Conservation (phyloP, 2,888 invertebrate genomes). For the Epicampocera succincta region DNA sequence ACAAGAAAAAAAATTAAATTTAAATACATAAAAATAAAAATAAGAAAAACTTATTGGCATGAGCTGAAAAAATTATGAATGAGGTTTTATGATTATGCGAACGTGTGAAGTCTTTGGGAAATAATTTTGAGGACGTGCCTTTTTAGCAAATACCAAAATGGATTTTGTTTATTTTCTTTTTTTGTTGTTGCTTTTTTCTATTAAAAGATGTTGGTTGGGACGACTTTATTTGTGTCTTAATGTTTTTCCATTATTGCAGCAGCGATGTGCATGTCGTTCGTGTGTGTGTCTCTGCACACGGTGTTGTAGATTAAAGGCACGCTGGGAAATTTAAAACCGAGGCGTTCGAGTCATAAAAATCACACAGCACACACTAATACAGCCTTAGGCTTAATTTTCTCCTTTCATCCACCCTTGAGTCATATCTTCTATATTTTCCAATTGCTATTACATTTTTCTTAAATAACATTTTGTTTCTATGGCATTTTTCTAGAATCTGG, state of each 20-base stretch:
- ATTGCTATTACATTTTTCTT: neutral
- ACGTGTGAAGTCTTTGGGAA: conserved; percentile 64
- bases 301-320: conserved; percentile 55
- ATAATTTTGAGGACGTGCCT: conserved; percentile 65
- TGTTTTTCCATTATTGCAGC: conserved; percentile 47
- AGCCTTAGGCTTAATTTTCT: conserved; percentile 55
- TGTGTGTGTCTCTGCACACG: too few species aligned
- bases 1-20: too few species aligned
- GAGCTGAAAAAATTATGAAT: conserved; percentile 23
- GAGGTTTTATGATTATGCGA: conserved; percentile 56
- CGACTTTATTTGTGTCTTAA: conserved; percentile 43
- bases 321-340: conserved; percentile 78
- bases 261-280: neutral
- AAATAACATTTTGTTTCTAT: conserved; percentile 57
- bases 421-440: neutral
- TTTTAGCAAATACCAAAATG: conserved; percentile 66
- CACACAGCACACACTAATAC: conserved; percentile 71
- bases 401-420: conserved; percentile 19
- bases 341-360: conserved; percentile 76
- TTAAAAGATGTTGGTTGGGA: neutral
- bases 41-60: neutral
- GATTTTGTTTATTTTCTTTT: conserved; percentile 37
- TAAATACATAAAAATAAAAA: too few species aligned
- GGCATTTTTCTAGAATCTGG: conserved; percentile 47
- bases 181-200: neutral